Evolutionary conservation across 2,113 vertebrate species (phyloP).

Genomic region (Galeopterus variegatus): DNA sequence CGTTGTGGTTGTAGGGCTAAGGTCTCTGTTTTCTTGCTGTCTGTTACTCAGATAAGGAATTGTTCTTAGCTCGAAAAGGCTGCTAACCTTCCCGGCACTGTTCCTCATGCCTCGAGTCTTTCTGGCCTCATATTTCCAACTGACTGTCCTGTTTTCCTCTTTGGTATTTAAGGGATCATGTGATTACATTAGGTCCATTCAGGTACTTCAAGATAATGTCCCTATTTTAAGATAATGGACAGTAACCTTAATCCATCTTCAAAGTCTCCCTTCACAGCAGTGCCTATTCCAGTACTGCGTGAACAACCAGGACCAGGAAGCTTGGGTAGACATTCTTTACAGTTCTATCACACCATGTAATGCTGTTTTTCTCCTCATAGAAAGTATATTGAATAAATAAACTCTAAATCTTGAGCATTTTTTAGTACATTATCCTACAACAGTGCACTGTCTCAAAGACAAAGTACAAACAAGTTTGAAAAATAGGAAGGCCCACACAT

Average conservation of each 20-base stretch:
- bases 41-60: not conserved
- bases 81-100: not conserved
- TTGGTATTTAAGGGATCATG: not conserved
- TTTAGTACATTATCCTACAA: not conserved
- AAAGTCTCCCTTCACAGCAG: not conserved
- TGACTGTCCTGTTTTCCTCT: not conserved
- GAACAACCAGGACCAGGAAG: not conserved
- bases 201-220: not conserved
- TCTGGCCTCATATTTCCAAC: not conserved
- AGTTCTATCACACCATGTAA: too few relatives aligned
- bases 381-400: not conserved
- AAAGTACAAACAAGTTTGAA: not conserved
- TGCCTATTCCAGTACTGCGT: not conserved
- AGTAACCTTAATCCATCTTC: not conserved
- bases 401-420: not conserved
- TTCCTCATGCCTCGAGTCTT: not conserved
- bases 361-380: not conserved
- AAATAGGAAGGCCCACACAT: not conserved
- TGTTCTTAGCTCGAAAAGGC: not conserved
- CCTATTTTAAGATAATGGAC: not conserved
- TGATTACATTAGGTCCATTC: not conserved
- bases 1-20: not conserved
- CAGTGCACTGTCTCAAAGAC: not conserved
- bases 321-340: not conserved
- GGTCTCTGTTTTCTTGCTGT: fast-evolving